Conservation (phyloP, 2,888 invertebrate genomes). For the Meghimatium bilineatum region DNA sequence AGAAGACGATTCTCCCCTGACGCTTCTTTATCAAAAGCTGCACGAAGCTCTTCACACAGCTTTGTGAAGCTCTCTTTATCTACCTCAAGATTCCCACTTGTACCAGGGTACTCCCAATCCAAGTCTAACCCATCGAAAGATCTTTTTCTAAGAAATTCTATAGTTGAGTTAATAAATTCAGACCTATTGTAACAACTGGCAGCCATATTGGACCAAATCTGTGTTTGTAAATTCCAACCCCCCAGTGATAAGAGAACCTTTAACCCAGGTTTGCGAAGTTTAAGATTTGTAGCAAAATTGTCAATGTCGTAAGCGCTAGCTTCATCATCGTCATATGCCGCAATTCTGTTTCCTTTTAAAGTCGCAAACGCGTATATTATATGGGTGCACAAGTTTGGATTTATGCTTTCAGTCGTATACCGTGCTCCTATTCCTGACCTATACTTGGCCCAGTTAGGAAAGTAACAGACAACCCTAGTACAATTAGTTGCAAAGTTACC, state of each 20-base stretch:
- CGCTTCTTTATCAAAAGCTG: slow-evolving; percentile 40
- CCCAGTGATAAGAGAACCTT: slow-evolving; percentile 34
- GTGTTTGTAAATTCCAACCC: slow-evolving; percentile 10
- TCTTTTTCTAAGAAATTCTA: slow-evolving; percentile 25
- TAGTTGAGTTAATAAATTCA: slow-evolving; percentile 10
- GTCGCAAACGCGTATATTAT: slow-evolving; percentile 97
- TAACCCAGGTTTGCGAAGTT: neutral
- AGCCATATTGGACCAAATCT: neutral
- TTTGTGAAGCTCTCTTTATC: neutral
- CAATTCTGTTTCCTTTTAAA: slow-evolving; percentile 95
- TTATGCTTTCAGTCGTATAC: slow-evolving; percentile 94
- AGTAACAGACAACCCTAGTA: slow-evolving; percentile 88
- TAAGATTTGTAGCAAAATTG: slow-evolving; percentile 26
- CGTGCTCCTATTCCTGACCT: slow-evolving; percentile 89
- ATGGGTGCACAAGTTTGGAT: slow-evolving; percentile 96
- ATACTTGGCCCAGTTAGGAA: slow-evolving; percentile 99
- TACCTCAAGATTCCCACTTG: neutral
- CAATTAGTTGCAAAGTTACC: slow-evolving; percentile 78
- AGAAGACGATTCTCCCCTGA: slow-evolving; percentile 26
- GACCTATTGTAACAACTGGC: neutral
- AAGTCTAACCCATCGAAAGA: slow-evolving; percentile 32
- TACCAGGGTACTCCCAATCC: slow-evolving; percentile 39
- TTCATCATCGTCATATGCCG: slow-evolving; percentile 95
- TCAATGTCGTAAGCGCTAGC: neutral
- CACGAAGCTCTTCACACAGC: slow-evolving; percentile 21